These are phyloP conservation scores for Ips nitidus DNA, from an alignment of 1,140 invertebrate genomes.

Conservation along the genomic window DNA sequence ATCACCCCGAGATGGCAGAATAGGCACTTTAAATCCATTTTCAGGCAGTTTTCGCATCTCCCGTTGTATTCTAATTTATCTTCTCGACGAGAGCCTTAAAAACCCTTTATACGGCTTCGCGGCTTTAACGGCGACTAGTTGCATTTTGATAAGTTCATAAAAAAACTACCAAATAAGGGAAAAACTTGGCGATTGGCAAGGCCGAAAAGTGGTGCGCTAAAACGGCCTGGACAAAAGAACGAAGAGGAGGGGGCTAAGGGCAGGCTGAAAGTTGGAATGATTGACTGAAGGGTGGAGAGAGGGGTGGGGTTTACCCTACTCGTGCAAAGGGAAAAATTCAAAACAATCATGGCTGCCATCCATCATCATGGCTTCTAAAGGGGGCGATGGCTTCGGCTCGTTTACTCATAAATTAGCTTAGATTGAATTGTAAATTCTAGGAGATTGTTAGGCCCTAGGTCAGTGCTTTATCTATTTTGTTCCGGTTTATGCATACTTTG, in stretches of 20 bases:
- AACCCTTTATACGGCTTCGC: too few relatives aligned
- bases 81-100: too few relatives aligned
- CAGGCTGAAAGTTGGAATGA: conserved; percentile 47
- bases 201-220: conserved; percentile 13
- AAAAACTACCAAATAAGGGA: too few relatives aligned
- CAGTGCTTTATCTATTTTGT: too few relatives aligned
- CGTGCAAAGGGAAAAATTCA: conserved; percentile 49
- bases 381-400: conserved; percentile 23
- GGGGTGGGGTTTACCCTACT: conserved; percentile 40
- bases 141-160: conserved; percentile 5
- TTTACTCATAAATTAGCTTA: neutral
- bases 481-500: too few relatives aligned
- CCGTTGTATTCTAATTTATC: neutral
- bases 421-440: neutral
- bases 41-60: conserved; percentile 24
- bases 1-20: conserved; percentile 53
- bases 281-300: conserved; percentile 52
- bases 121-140: neutral
- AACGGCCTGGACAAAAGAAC: conserved; percentile 4
- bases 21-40: conserved; percentile 37
- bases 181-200: neutral
- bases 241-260: conserved; percentile 29
- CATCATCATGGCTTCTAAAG: conserved; percentile 51
- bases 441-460: neutral
- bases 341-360: conserved; percentile 54